phyloP scores from a whole-genome alignment of 2,113 vertebrate genomes.

The Epinephelus moara region DNA sequence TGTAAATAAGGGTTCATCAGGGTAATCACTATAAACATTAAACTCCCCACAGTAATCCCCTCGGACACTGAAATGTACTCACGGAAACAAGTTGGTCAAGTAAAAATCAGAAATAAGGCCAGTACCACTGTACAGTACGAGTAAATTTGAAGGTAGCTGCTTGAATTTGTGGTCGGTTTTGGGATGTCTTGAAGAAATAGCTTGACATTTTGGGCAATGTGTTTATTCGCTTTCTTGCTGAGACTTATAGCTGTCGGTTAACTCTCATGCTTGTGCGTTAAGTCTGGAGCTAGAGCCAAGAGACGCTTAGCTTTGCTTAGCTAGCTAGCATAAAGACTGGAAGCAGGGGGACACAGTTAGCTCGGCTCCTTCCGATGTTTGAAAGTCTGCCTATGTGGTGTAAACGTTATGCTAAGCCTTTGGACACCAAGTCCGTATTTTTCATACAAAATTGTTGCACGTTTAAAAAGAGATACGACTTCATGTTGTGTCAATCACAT shows the following conservation, averaged over 20 bases:
- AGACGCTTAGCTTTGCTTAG: neutral
- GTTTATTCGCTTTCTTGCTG: neutral
- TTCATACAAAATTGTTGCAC: no score
- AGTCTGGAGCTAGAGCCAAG: neutral
- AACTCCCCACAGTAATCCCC: slow-evolving; percentile 55
- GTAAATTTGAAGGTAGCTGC: slow-evolving; percentile 38
- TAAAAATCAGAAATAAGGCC: slow-evolving; percentile 73
- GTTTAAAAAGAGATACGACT: no score
- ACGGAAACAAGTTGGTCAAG: slow-evolving; percentile 54
- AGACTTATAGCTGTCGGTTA: no score
- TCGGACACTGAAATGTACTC: slow-evolving; percentile 58
- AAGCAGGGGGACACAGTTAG: neutral
- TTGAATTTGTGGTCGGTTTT: slow-evolving; percentile 36
- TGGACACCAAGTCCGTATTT: no score
- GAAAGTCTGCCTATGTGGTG: no score
- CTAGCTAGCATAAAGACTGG: neutral
- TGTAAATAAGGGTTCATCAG: slow-evolving; percentile 50
- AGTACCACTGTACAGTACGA: slow-evolving; percentile 67
- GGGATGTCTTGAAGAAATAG: slow-evolving; percentile 4
- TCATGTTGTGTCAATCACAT: no score
- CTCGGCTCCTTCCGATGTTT: neutral
- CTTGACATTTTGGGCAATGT: slow-evolving; percentile 26
- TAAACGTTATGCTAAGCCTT: neutral
- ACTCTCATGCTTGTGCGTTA: no score
- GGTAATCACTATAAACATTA: slow-evolving; percentile 55